Base-by-base conservation (phyloP, 2,797 vertebrate genomes). In the Gallirallus australis region DNA sequence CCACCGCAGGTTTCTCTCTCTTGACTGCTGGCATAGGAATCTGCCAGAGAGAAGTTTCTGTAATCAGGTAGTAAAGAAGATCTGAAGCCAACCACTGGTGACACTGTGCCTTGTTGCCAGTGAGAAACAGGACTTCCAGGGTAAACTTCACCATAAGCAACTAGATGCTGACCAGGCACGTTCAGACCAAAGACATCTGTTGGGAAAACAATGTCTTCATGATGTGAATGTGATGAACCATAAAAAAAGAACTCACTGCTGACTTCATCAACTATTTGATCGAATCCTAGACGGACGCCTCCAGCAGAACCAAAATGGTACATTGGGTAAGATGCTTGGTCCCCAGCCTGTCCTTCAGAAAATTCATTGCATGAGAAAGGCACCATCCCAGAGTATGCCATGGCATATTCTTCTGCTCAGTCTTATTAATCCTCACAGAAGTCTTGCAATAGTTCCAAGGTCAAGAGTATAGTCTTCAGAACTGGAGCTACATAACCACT, bases 211-310 rank as follows among this genome's bases (percentile, higher is more conserved):
- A 54, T 17, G 77, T 92, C 93, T 64, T 95, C 83, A 1, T 60
- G 94, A 57, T 52, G 73, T 17, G 86, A 69, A 11, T 93, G 91
- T 31, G 88, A 91, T 30, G 96, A 95, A 23, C 83, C 80, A 25
- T 94, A 94, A 37, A 96, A 95, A n/a, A 79, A 47, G 15, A 92
- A 89, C 42, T 96, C 73, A 12, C 91, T 77, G 63, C 8, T 94
- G 91, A 94, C 73, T 94, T 96, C 95, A 33, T 94, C 95, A 65
- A 15, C 40, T 35, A 96, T 60, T 52, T 0, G 31, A 50, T 96
- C 90, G 4, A 97, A 94, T 39, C 95, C 93, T 5, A 97, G 73
- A 13, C 10, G 37, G 60, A 97, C 20, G 3, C 68, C 31, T 66
- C 80, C 71, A 48, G 5, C n/a, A 89, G 93, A 66, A 21, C 14